Conservation (phyloP, 1,140 invertebrate species). For the Stenopsyche tienmushanensis region DNA sequence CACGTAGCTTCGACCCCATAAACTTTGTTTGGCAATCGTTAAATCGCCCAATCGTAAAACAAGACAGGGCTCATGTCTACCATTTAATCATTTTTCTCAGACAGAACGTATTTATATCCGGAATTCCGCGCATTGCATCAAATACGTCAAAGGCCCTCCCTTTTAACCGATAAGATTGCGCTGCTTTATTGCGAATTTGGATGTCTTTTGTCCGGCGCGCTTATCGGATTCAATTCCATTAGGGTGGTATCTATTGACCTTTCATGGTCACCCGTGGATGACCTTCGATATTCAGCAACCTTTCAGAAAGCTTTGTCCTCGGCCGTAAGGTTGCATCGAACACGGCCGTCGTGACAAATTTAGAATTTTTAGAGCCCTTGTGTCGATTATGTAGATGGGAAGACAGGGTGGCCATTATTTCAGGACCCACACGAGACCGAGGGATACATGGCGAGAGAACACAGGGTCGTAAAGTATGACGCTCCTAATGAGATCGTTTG, state of each 20-base stretch:
- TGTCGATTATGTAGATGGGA: background rate
- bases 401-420: constrained; percentile 5
- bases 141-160: too few species aligned
- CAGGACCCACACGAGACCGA: background rate
- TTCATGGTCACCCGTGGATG: constrained; percentile 4
- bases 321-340: background rate
- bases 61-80: background rate
- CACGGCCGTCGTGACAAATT: background rate
- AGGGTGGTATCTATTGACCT: constrained; percentile 12
- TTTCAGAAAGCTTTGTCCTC: background rate
- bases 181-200: too few species aligned
- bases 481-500: constrained; percentile 37
- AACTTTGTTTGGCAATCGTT: constrained; percentile 12
- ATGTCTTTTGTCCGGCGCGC: background rate
- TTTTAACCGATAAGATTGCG: constrained; percentile 1
- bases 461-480: constrained; percentile 15
- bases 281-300: background rate
- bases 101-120: background rate
- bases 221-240: constrained; percentile 27
- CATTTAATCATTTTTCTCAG: background rate
- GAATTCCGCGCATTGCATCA: too few species aligned
- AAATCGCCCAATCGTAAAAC: background rate
- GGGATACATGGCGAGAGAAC: constrained; percentile 2
- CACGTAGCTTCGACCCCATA: background rate
- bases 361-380: background rate